Conservation (phyloP, 2,797 vertebrate species). For the Phaenicophaeus curvirostris region DNA sequence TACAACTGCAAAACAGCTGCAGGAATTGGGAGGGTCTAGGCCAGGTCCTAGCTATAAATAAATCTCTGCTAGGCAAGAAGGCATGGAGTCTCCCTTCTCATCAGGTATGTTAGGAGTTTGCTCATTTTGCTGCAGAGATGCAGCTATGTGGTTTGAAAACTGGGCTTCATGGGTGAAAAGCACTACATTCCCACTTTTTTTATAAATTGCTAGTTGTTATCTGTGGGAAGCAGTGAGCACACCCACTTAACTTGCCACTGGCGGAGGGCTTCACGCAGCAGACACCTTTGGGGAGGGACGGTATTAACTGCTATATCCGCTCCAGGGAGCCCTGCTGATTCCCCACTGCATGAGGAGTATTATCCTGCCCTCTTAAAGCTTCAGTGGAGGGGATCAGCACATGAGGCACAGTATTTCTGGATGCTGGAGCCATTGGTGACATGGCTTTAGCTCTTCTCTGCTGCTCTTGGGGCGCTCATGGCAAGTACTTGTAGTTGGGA, state of each 20-base stretch:
- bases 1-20: neutral
- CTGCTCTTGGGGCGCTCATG: neutral
- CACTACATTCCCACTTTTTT: neutral
- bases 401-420: rapidly evolving
- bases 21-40: neutral
- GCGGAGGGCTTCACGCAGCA: neutral
- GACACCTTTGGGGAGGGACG: neutral
- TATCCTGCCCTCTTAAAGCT: neutral
- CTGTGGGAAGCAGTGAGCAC: neutral
- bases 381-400: neutral
- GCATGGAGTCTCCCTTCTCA: neutral
- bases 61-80: neutral
- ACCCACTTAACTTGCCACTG: neutral
- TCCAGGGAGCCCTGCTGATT: neutral
- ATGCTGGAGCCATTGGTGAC: neutral
- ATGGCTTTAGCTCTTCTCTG: neutral
- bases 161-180: neutral
- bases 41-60: neutral
- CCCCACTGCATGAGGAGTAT: neutral
- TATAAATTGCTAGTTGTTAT: neutral
- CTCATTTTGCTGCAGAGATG: neutral
- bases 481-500: neutral
- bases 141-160: neutral
- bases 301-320: neutral
- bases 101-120: neutral